These are phyloP conservation scores for Lutraria rhynchaena DNA, from an alignment of 1,140 invertebrate genomes.

Conservation along the genomic window DNA sequence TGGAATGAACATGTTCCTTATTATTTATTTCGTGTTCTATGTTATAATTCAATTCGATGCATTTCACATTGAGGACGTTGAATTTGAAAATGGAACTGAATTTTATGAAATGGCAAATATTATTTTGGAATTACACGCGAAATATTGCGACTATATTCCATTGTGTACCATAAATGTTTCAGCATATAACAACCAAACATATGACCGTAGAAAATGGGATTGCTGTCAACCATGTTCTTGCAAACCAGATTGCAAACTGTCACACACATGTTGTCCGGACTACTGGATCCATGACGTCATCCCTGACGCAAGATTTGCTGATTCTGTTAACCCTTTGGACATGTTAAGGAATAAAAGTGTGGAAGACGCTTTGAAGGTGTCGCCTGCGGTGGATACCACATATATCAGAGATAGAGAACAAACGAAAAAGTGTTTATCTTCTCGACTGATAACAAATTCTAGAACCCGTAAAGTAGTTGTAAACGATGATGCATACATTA, in stretches of 20 bases:
- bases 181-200: no score
- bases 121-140: no score
- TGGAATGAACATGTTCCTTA: no score
- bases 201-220: no score
- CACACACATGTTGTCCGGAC: not conserved
- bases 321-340: not conserved
- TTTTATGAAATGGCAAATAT: no score
- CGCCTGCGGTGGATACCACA: not conserved
- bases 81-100: no score
- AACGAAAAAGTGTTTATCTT: not conserved
- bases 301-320: not conserved
- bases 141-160: no score
- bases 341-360: not conserved
- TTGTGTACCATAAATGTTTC: no score
- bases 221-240: constrained; percentile 9
- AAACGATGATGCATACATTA: not conserved
- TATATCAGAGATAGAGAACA: not conserved
- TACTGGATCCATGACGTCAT: not conserved
- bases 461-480: no score
- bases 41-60: no score
- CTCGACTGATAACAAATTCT: not conserved
- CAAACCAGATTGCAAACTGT: not conserved
- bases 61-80: no score
- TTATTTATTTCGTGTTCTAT: no score
- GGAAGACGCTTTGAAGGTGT: not conserved